Conservation (phyloP, 2,113 vertebrate species). For the Cariama cristata region DNA sequence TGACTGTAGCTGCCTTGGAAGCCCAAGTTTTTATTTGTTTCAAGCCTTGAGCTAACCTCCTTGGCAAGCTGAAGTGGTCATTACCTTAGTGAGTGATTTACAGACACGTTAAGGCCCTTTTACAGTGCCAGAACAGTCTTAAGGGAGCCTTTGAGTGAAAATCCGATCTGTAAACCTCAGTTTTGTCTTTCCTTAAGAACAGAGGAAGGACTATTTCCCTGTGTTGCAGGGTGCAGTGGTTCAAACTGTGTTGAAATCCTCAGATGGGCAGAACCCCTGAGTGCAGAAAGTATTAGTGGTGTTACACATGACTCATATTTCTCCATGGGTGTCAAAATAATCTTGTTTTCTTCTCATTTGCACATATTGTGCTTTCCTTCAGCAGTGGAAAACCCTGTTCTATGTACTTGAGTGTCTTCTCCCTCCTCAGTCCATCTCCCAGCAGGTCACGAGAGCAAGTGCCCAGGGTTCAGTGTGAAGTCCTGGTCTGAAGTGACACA, state of each 20-base stretch:
- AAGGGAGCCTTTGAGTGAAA: background rate
- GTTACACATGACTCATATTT: background rate
- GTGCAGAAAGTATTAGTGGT: background rate
- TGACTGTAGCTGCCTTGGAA: background rate
- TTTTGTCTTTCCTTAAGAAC: background rate
- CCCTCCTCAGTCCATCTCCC: background rate
- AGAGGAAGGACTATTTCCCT: background rate
- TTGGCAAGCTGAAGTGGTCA: background rate
- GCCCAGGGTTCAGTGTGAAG: background rate
- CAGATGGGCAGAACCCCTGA: background rate
- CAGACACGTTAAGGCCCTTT: background rate
- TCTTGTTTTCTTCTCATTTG: background rate
- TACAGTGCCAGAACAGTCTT: background rate
- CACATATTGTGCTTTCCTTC: background rate
- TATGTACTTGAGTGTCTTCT: background rate
- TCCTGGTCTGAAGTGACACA: background rate
- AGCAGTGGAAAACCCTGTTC: background rate
- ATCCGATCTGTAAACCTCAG: background rate
- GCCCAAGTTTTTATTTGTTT: background rate
- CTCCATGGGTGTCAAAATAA: background rate
- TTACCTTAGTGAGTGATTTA: conserved; percentile 8
- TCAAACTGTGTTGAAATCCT: background rate
- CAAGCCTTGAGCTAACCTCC: background rate
- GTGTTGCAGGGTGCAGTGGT: background rate
- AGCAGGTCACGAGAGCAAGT: background rate